A percentile compares a stretch with the other conserved stretches of the same genome.
Evolutionary conservation across 1,140 invertebrate species (phyloP).

Genomic region (Danaus melanippus): DNA sequence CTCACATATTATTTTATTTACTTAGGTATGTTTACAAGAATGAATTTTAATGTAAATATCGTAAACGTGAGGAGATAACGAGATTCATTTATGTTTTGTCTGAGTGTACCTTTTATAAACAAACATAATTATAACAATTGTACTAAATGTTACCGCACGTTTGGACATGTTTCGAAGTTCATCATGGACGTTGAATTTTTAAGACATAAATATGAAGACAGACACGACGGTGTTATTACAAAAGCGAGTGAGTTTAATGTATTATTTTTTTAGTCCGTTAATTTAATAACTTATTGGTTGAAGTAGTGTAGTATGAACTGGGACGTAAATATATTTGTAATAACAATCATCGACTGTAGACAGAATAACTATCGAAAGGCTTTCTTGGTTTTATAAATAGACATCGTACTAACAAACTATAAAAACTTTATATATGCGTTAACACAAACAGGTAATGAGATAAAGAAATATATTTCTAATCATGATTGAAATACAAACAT

Average conservation of each 20-base stretch:
- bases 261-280: no score
- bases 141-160: not conserved
- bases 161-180: constrained; percentile 8
- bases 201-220: constrained; percentile 47
- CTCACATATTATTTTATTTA: constrained; percentile 4
- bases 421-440: no score
- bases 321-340: no score
- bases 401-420: no score
- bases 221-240: constrained; percentile 41
- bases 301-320: no score
- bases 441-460: no score
- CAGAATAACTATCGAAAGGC: no score
- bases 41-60: constrained; percentile 25
- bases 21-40: constrained; percentile 24
- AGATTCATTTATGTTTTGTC: constrained; percentile 18
- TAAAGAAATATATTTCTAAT: no score
- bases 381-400: no score
- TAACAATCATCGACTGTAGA: no score
- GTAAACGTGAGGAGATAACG: constrained; percentile 17
- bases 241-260: constrained; percentile 41
- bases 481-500: not conserved
- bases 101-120: constrained; percentile 11
- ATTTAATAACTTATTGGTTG: no score
- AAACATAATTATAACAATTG: constrained; percentile 1
- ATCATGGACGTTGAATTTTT: constrained; percentile 55